Conservation (phyloP, 2,113 vertebrate genomes). For the Anguilla japonica region DNA sequence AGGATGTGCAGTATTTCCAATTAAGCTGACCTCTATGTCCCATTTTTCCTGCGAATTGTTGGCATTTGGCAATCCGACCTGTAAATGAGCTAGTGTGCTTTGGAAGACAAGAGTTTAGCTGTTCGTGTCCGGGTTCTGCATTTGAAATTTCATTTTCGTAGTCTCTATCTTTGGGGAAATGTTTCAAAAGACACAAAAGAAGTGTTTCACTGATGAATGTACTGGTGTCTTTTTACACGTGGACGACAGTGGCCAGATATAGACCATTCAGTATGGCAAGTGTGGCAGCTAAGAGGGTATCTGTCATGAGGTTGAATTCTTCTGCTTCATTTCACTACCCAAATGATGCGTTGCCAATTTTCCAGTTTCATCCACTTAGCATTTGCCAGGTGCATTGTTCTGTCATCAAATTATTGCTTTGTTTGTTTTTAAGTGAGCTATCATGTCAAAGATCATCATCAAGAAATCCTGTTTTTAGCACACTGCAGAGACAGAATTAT, state of each 20-base stretch:
- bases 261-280: background rate
- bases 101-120: background rate
- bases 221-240: background rate
- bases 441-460: background rate
- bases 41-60: background rate
- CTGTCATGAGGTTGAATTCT: background rate
- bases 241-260: background rate
- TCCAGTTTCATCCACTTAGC: background rate
- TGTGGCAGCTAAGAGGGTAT: background rate
- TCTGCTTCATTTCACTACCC: background rate
- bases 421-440: background rate
- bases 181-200: background rate
- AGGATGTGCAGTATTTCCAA: constrained; percentile 25
- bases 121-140: background rate
- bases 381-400: background rate
- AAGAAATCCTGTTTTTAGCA: background rate
- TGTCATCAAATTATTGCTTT: background rate
- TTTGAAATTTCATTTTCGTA: background rate
- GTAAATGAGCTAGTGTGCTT: background rate
- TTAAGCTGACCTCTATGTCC: constrained; percentile 24
- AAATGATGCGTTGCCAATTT: background rate
- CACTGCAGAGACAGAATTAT: background rate
- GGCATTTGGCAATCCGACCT: background rate
- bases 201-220: background rate
- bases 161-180: background rate